Conservation (phyloP, 1,140 invertebrate genomes). For the Euura lappo region DNA sequence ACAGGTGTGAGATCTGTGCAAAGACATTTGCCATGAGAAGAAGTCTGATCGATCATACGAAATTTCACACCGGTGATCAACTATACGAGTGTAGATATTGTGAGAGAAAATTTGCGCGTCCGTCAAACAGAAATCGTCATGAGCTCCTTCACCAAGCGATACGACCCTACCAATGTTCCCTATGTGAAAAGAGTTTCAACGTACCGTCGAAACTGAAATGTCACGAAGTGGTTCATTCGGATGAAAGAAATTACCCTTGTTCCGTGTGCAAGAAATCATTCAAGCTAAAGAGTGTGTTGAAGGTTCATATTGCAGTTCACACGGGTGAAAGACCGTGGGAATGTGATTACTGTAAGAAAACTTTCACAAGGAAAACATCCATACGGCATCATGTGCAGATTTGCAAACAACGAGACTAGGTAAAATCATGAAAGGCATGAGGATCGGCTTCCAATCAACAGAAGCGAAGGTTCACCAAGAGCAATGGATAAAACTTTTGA, state of each 20-base stretch:
- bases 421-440: no score
- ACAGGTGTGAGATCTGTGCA: no score
- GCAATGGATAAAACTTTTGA: no score
- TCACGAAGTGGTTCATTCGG: conserved; percentile 57
- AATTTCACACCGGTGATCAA: conserved; percentile 46
- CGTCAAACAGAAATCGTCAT: conserved; percentile 72
- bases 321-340: conserved; percentile 63
- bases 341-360: conserved; percentile 63
- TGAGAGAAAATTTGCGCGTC: conserved; percentile 75
- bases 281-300: conserved; percentile 60
- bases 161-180: conserved; percentile 71
- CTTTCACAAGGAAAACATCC: conserved; percentile 61
- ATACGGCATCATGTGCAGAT: conserved; percentile 74
- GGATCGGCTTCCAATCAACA: no score
- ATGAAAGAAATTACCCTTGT: conserved; percentile 60
- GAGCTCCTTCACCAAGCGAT: conserved; percentile 74
- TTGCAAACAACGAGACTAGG: no score
- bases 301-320: conserved; percentile 62
- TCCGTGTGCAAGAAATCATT: conserved; percentile 65
- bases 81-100: conserved; percentile 76
- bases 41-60: no score
- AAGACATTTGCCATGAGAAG: no score
- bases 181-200: conserved; percentile 70
- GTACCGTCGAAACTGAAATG: conserved; percentile 53
- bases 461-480: no score